phyloP scores from a whole-genome alignment of 2,113 vertebrate species.

The Dicerorhinus sumatrensis region DNA sequence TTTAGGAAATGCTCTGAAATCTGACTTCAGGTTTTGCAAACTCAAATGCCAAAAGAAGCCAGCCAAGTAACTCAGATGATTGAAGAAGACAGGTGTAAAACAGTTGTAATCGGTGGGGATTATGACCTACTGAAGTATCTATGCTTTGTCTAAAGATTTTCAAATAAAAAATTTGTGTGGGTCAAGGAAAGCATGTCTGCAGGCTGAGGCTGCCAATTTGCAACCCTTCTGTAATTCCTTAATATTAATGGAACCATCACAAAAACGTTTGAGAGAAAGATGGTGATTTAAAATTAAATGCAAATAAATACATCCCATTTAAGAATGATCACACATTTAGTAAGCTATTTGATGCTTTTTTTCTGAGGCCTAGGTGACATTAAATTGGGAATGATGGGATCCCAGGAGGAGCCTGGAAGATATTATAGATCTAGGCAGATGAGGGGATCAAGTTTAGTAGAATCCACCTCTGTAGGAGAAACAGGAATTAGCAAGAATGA shows the following conservation, averaged over 20 bases:
- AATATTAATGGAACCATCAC: conserved; percentile 57
- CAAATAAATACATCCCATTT: conserved; percentile 60
- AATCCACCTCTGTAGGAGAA: neutral
- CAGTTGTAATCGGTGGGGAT: conserved; percentile 23
- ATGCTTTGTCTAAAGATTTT: conserved; percentile 69
- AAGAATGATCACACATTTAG: conserved; percentile 43
- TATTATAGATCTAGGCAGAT: neutral
- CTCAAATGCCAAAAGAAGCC: conserved; percentile 15
- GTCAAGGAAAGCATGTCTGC: conserved; percentile 45
- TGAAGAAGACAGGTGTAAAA: neutral
- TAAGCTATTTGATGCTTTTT: conserved; percentile 24
- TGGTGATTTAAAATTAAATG: conserved; percentile 68
- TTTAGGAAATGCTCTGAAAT: conserved; percentile 56
- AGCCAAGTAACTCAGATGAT: conserved; percentile 20
- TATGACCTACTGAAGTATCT: conserved; percentile 56
- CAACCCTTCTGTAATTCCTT: conserved; percentile 52
- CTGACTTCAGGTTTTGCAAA: conserved; percentile 4
- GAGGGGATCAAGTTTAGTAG: conserved; percentile 2
- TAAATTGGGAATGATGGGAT: conserved; percentile 12
- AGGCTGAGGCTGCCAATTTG: conserved; percentile 47
- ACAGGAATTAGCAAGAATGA: neutral
- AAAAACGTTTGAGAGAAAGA: conserved; percentile 57
- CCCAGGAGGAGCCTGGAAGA: neutral
- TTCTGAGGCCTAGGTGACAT: neutral
- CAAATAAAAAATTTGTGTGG: conserved; percentile 43